phyloP scores from a whole-genome alignment of 2,113 vertebrate species.

The Tupaia chinensis region DNA sequence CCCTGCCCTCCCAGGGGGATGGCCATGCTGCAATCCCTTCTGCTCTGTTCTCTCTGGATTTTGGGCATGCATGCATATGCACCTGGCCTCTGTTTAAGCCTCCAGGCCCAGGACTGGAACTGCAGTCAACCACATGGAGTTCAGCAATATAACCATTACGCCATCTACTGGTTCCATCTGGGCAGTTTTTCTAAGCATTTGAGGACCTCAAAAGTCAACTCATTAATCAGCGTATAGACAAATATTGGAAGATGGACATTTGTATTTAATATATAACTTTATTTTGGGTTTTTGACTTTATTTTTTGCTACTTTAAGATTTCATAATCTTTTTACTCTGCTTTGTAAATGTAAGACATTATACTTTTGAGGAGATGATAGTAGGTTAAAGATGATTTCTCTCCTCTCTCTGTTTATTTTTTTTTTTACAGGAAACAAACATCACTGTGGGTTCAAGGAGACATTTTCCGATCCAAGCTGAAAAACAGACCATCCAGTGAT shows the following conservation, averaged over 20 bases:
- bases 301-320: not conserved
- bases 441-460: conserved; percentile 94
- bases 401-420: conserved; percentile 24
- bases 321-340: not conserved
- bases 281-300: not conserved
- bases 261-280: not conserved
- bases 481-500: conserved; percentile 85
- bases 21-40: too few species aligned
- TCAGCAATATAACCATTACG: too few species aligned
- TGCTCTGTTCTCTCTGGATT: too few species aligned
- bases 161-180: too few species aligned
- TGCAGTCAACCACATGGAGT: too few species aligned
- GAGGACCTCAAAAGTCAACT: not conserved
- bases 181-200: not conserved
- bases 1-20: too few species aligned
- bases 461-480: conserved; percentile 89
- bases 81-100: too few species aligned
- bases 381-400: not conserved
- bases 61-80: too few species aligned
- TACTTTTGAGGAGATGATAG: not conserved
- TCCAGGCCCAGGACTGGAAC: too few species aligned
- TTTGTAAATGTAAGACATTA: not conserved
- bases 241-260: not conserved
- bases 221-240: not conserved
- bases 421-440: conserved; percentile 92